phyloP scores from a whole-genome alignment of 2,888 invertebrate genomes.

The Spatulosminthurus flaviceps region DNA sequence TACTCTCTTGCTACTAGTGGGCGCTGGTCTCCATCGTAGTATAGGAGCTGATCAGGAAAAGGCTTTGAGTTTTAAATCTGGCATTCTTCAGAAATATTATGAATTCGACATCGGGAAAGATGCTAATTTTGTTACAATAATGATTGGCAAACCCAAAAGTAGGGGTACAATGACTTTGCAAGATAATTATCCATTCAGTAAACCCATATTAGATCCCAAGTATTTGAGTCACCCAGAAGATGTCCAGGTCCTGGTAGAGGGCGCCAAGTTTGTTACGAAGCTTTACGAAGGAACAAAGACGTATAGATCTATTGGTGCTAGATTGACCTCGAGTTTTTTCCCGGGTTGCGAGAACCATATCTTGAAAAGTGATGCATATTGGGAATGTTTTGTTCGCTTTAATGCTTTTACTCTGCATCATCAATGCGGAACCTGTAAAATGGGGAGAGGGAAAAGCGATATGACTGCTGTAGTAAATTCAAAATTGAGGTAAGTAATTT shows the following conservation, averaged over 20 bases:
- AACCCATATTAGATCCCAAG: slow-evolving; percentile 57
- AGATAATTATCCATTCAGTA: slow-evolving; percentile 53
- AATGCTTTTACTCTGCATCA: slow-evolving; percentile 52
- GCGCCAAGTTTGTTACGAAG: slow-evolving; percentile 32
- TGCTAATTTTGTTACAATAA: slow-evolving; percentile 57
- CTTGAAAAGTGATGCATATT: slow-evolving; percentile 52
- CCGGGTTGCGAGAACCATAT: slow-evolving; percentile 49
- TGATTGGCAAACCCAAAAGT: slow-evolving; percentile 57
- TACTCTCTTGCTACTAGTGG: slow-evolving; percentile 53
- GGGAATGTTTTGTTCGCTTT: slow-evolving; percentile 49
- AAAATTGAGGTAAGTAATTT: slow-evolving; percentile 53
- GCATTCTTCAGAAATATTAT: slow-evolving; percentile 55
- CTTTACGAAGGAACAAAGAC: slow-evolving; percentile 41
- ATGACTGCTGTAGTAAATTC: slow-evolving; percentile 54
- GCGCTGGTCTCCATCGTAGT: slow-evolving; percentile 38
- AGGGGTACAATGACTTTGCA: slow-evolving; percentile 52
- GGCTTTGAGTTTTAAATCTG: slow-evolving; percentile 49
- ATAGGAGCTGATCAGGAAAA: slow-evolving; percentile 38
- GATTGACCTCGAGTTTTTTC: slow-evolving; percentile 43
- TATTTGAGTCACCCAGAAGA: slow-evolving; percentile 58
- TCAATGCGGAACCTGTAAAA: slow-evolving; percentile 51
- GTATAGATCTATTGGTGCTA: slow-evolving; percentile 48
- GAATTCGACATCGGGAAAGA: slow-evolving; percentile 56
- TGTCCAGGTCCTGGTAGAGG: slow-evolving; percentile 37
- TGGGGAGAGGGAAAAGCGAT: slow-evolving; percentile 52